phyloP scores from a whole-genome alignment of 2,888 invertebrate species.

The Amblyjoppa proteus region DNA sequence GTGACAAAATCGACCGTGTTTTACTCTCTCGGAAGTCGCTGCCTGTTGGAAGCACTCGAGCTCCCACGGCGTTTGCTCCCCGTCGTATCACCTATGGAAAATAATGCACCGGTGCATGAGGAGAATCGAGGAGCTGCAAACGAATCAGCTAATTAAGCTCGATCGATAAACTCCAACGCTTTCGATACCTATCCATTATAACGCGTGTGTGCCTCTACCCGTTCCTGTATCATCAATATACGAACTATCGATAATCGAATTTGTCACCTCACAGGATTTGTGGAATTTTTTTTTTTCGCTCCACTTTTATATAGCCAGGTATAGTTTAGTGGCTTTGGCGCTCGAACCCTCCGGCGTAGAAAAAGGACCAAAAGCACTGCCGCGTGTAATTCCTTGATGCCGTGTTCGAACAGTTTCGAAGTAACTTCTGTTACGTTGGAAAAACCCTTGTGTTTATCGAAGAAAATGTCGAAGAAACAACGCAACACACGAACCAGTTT shows the following conservation, averaged over 20 bases:
- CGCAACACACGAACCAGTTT: background rate
- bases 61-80: constrained; percentile 5
- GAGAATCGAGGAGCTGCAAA: constrained; percentile 3
- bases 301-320: background rate
- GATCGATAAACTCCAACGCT: constrained; percentile 15
- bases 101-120: constrained; percentile 38
- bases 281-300: background rate
- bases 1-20: constrained; percentile 42
- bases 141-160: constrained; percentile 13
- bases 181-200: background rate
- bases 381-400: background rate
- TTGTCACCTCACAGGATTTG: background rate
- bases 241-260: background rate
- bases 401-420: constrained; percentile 16
- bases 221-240: background rate
- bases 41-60: background rate
- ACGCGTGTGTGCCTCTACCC: background rate
- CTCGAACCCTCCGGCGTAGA: background rate
- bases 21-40: constrained; percentile 24
- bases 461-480: background rate
- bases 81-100: constrained; percentile 37
- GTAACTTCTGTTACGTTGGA: background rate
- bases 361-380: background rate
- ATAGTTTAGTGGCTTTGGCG: background rate
- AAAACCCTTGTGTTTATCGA: constrained; percentile 3